These are phyloP conservation scores for Epinotia bilunana DNA, from an alignment of 2,888 invertebrate species.

Conservation along the genomic window DNA sequence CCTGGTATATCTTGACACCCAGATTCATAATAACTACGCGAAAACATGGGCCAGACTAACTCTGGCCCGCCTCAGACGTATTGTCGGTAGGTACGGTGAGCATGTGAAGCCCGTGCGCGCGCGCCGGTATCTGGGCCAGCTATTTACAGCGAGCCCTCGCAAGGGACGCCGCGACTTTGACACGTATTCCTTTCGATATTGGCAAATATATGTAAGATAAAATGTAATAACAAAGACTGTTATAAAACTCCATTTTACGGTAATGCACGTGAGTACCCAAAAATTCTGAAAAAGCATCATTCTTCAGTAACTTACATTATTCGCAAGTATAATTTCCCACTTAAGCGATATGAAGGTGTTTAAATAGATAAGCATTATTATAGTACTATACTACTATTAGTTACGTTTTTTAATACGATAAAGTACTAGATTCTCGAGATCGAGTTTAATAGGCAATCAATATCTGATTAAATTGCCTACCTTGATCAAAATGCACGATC, in stretches of 20 bases:
- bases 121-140: slow-evolving; percentile 49
- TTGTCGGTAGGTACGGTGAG: not conserved
- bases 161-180: slow-evolving; percentile 50
- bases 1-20: not conserved
- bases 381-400: too few species aligned
- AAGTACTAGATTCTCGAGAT: not conserved
- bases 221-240: not conserved
- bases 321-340: too few species aligned
- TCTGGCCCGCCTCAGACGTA: not conserved
- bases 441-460: not conserved
- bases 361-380: too few species aligned
- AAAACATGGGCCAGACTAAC: not conserved
- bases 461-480: not conserved
- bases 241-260: too few species aligned
- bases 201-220: slow-evolving; percentile 27
- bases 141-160: slow-evolving; percentile 50
- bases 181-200: slow-evolving; percentile 44
- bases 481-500: not conserved
- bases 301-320: too few species aligned
- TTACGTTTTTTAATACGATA: not conserved
- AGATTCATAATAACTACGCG: not conserved
- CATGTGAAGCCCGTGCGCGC: slow-evolving; percentile 28
- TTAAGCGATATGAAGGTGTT: too few species aligned
- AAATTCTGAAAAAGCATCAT: too few species aligned
- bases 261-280: too few species aligned